Evolutionary conservation across 2,113 vertebrate genomes (phyloP), one percentile per base, ranked within the genome.

Genomic region (Anser brachyrhynchus): DNA sequence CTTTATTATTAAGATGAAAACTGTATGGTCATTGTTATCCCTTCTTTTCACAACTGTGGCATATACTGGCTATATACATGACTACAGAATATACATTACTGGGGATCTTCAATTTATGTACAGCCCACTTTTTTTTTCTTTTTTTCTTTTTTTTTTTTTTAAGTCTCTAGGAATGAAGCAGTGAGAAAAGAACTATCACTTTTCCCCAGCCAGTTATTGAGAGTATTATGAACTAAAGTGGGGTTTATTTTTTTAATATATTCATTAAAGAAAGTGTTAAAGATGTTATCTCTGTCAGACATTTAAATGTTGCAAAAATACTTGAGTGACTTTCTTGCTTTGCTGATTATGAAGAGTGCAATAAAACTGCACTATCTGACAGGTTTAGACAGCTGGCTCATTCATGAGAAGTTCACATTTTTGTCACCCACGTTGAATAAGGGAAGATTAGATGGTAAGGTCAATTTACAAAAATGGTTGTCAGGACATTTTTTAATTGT

Each of bases 401-500:
- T 97, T 98, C 97, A 97, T 89, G 92, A 97, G 96, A 97, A 96
- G 96, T 97, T 98, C 98, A 97, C 97, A 81, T 98, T 98, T 97
- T 98, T 97, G 97, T 98, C 97, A 96, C 97, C 97, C 98, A 97
- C 37, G 16, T 89, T 98, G 97, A 98, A 97, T 98, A 96, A 97
- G 94, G 94, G 96, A 98, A 82, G 95, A 98, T 98, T 98, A 97
- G 98, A 97, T 97, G 97, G 91, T 98, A 98, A 97, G 96, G 97
- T 97, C 97, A 97, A 94, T 97, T 98, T 97, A 97, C 96, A 96
- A 97, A 98, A 97, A 97, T 98, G 97, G 97, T 97, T 98, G 97
- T 97, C 97, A 98, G 96, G 98, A 98, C 97, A 97, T 97, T 98
- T 98, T 98, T 97, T 95, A 98, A 98, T 98, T 97, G 97, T 98